Evolutionary conservation across 2,888 invertebrate genomes (phyloP), one percentile per base, ranked within the genome.

Genomic region (Thecophora atra): DNA sequence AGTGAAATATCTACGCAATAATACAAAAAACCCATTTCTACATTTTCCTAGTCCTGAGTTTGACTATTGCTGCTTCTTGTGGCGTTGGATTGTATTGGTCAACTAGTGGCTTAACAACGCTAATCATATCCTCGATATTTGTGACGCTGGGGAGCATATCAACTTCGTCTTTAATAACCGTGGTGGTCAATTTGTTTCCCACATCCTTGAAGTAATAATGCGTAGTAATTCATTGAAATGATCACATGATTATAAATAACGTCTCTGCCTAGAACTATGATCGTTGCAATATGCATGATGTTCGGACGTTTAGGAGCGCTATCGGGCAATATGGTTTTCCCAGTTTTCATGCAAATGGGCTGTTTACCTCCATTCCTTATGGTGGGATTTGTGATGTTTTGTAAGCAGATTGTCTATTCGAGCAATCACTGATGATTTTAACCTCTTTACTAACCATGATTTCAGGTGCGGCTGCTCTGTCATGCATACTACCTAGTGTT

Each of bases 341-440:
- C 94, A 0, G 87, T 90, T 28, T 88, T 94, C 64, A 87, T 94
- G 58, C 85, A 89, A 77, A 87, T 89, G 30, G 93, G 93, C 51
- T 94, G 94, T 79, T 85, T 91, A 37, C 92, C 92, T 24, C 93
- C 93, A 3, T 94, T 94, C 81, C 83, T 92, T 68, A 89, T 91
- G 82, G 90, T 94, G 71, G 90, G 90, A 8, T 80, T 87, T 7
- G 89, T 91, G 26, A 87, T 92, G 77, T 79, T 89, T 76, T 87
- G 93, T 93, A 87, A 87, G 83, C 79, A 42, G 2, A 42, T 6
- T 62, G n/a, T n/a, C n/a, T n/a, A n/a, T n/a, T n/a, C n/a, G n/a
- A n/a, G 11, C 11, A 37, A 2, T 37, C 6, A 37, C 1, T 37
- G 11, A 62, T 70, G n/a, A 47, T 60, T 42, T 28, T 24, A 4